A percentile compares a stretch with the other conserved stretches of the same genome.
Evolutionary conservation across 2,113 vertebrate genomes (phyloP).

Genomic region (Plestiodon gilberti): DNA sequence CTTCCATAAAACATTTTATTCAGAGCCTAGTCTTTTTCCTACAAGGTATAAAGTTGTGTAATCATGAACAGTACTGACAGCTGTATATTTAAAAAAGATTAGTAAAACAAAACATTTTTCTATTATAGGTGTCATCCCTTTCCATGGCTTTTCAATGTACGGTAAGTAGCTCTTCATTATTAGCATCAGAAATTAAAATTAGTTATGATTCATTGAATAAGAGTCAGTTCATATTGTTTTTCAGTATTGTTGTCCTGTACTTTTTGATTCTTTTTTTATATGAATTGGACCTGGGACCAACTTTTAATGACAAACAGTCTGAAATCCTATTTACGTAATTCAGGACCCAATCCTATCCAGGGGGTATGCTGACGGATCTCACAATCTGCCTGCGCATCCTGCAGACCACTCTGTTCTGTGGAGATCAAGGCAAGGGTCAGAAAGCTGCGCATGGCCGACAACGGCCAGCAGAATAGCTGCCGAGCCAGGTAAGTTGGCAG

Average conservation of each 20-base stretch:
- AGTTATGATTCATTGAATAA: constrained; percentile 20
- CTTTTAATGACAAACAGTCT: background rate
- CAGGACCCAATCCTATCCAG: too few relatives aligned
- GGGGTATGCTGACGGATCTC: too few relatives aligned
- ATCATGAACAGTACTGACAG: background rate
- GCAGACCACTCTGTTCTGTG: too few relatives aligned
- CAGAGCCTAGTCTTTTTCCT: too few relatives aligned
- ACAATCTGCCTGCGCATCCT: too few relatives aligned
- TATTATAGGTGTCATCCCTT: constrained; percentile 93
- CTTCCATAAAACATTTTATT: background rate
- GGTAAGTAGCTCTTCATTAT: constrained; percentile 81
- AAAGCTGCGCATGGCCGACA: too few relatives aligned
- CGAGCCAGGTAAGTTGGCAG: too few relatives aligned
- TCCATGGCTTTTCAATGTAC: constrained; percentile 99
- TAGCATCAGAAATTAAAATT: constrained; percentile 16
- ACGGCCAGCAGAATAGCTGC: too few relatives aligned
- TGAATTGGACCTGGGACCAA: background rate
- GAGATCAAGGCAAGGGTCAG: too few relatives aligned
- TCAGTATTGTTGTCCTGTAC: background rate
- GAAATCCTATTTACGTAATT: background rate
- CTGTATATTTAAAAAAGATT: constrained; percentile 6
- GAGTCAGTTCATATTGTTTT: constrained; percentile 16
- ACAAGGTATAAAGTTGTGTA: background rate
- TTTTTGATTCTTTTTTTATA: background rate
- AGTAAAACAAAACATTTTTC: constrained; percentile 46